Evolutionary conservation across 2,113 vertebrate species (phyloP), one percentile per base, ranked within the genome.

Genomic region (Pseudopipra pipra): DNA sequence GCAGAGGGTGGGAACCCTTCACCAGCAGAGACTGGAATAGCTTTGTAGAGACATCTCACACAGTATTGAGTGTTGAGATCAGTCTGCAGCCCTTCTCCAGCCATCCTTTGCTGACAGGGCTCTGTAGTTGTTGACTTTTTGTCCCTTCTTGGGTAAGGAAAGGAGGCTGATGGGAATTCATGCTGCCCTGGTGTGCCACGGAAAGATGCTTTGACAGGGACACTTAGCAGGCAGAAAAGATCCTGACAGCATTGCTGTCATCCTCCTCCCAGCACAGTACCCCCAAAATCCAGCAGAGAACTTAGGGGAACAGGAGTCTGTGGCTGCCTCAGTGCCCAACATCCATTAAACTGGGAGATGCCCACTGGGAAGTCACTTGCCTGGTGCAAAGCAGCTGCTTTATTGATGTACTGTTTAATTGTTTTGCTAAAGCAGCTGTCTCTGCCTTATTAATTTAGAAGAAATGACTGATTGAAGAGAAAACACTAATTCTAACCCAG

Each of bases 281-380:
- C 70, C 67, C 61, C 51, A 52, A 62, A 82, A 82, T n/a, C 43
- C 77, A 78, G 78, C 51, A 78, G 59, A 17, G 68, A 33, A 21
- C 6, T 31, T 5, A 1, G 1, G 55, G 59, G 21, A 27, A 41
- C 4, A 14, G 54, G 46, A 11, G 18, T 0, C 1, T 7, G 81
- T 51, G 65, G 51, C 67, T 66, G 41, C 37, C 52, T 30, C 30
- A 4, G 11, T 15, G 43, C 8, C n/a, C 14, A 13, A 23, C 27
- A 11, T 4, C 43, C 47, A n/a, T n/a, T n/a, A n/a, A n/a, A n/a
- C 39, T 13, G 49, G 30, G 52, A 58, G 31, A 5, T 8, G n/a
- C n/a, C 25, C 58, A 35, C 30, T 9, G 25, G 76, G 62, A 79
- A 82, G 43, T 37, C 14, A 19, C 39, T 71, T 43, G 9, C 30